Percentiles rank a stretch among this genome's conserved stretches.
Conservation (phyloP, 64 coral and sea anemone species). For the Pachyseris speciosa region DNA sequence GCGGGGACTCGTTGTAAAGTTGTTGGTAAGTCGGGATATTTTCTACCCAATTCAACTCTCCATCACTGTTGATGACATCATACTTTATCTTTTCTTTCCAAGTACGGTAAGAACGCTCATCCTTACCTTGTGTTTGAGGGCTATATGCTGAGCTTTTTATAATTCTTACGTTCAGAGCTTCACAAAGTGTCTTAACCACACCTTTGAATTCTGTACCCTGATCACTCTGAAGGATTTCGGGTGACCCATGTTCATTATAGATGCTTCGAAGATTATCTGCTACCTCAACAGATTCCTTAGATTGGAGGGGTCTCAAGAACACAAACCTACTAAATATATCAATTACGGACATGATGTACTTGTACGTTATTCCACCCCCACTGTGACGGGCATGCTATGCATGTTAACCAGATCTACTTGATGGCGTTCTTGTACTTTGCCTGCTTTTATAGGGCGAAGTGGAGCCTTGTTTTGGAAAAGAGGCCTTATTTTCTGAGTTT, state of each 20-base stretch:
- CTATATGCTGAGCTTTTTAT: conserved; percentile 26
- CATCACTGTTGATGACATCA: neutral
- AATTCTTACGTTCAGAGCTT: neutral
- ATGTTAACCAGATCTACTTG: conserved; percentile 39
- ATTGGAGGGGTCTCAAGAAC: conserved; percentile 4
- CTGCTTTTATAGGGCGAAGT: conserved; percentile 24
- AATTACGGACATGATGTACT: conserved; percentile 39
- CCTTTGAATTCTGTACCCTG: conserved; percentile 34
- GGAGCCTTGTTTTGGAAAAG: conserved; percentile 53
- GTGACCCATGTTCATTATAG: conserved; percentile 41
- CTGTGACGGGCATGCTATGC: neutral
- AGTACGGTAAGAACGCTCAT: conserved; percentile 16
- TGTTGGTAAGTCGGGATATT: too few relatives aligned
- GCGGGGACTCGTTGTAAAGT: conserved; percentile 48
- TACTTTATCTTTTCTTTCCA: conserved; percentile 38
- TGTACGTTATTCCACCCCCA: conserved; percentile 19
- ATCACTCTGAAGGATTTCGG: conserved; percentile 35
- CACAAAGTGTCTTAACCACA: neutral
- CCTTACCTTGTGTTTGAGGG: conserved; percentile 35
- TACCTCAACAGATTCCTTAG: conserved; percentile 20
- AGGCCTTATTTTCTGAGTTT: neutral
- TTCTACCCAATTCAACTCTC: too few relatives aligned
- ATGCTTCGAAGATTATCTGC: conserved; percentile 23
- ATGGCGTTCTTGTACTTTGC: conserved; percentile 14
- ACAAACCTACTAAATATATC: conserved; percentile 48